Evolutionary conservation across 2,797 vertebrate genomes (phyloP).

Genomic region (Chelonia mydas): DNA sequence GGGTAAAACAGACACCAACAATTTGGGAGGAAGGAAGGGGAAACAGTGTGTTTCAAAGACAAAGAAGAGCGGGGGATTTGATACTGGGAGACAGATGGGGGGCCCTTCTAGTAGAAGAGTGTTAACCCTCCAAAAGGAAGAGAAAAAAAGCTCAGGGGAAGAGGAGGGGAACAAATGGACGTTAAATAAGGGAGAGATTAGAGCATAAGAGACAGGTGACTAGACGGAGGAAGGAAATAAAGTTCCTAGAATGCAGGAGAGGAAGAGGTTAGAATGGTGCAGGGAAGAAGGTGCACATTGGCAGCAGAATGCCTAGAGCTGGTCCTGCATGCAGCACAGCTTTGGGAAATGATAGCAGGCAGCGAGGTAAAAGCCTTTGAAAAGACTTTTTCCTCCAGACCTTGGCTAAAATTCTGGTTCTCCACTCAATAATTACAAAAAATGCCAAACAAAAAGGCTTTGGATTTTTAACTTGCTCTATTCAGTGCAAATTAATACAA

Average conservation of each 20-base stretch:
- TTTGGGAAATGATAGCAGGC: accelerated
- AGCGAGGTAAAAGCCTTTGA: background rate
- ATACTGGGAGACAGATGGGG: background rate
- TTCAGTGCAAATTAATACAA: background rate
- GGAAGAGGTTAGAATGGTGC: accelerated
- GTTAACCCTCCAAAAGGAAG: background rate
- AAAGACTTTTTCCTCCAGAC: background rate
- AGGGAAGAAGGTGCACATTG: background rate
- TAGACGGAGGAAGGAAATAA: background rate
- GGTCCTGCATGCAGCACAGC: accelerated
- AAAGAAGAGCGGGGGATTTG: background rate
- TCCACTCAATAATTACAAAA: background rate
- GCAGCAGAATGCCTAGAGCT: background rate
- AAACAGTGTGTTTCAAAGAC: too few species aligned
- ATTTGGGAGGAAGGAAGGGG: background rate
- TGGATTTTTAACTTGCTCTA: background rate
- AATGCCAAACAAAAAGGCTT: background rate
- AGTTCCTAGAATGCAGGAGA: accelerated
- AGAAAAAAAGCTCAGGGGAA: background rate
- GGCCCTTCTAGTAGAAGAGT: background rate
- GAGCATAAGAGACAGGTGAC: background rate
- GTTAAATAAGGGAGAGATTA: background rate
- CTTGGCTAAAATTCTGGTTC: background rate
- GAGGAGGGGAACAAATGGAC: background rate
- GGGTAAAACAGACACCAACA: background rate